Base-by-base conservation (phyloP, 2,797 vertebrate genomes). In the Channa striata region DNA sequence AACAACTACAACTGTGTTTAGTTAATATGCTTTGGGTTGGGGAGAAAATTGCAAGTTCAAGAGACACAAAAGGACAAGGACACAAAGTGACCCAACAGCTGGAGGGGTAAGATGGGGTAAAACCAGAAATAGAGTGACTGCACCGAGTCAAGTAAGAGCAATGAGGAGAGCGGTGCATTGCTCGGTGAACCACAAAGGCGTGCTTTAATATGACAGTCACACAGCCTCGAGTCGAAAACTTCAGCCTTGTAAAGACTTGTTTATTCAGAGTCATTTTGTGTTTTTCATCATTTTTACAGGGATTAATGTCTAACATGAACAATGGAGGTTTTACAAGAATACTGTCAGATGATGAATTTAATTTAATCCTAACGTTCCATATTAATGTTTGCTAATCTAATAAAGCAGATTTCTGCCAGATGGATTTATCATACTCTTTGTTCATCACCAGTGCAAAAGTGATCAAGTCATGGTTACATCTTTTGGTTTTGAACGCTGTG, bases 121-220 rank as follows among this genome's bases (percentile, higher is more conserved):
- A 76, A 66, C 66, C 72, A 87, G 67, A 84, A 85, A 85, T 79
- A 87, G 67, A 74, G 80, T 30, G 60, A 84, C 58, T 64, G 64
- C 63, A 78, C 47, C 60, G 59, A 82, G 40, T 68, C 25, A 43
- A 73, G 63, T 70, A 59, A 68, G 63, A 72, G 66, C 69, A 25
- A 59, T 25, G 52, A 75, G 59, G 48, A 80, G 74, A 78, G 71
- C 59, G 2, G 25, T 6, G 20, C 66, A 76, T 43, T 91, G 74
- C 25, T 90, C 59, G 68, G 86, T 82, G 61, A 91, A 89, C 80
- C 84, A 82, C 75, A 77, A 48, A 5, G 33, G 59, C 20, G 16
- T 37, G 49, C 36, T 53, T 88, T 79, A 67, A 87, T 75, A 58
- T 49, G 74, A 79, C 86, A 77, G 79, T 85, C 87, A 69, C 78